Base-by-base conservation (phyloP, 1,140 invertebrate species). In the Drosophila littoralis region DNA sequence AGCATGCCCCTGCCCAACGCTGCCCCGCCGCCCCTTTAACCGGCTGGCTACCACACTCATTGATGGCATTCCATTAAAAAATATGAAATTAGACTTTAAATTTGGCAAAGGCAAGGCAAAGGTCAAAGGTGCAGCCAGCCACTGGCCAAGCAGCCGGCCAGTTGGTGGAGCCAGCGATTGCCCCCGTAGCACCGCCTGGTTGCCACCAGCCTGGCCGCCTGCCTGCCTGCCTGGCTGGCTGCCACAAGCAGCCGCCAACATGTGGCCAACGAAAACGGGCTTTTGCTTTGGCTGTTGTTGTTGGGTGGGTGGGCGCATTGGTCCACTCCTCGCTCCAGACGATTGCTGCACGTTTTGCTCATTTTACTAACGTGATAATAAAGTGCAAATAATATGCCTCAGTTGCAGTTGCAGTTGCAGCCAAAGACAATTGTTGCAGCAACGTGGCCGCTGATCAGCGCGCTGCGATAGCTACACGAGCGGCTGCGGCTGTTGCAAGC, bases 331-430 rank as follows among this genome's bases (percentile, higher is more conserved):
- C 63, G 28, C 38, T 75, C 38, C 72, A 35, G 58, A 46, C 51
- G 74, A 71, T 76, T 74, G 69, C 75, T 88, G 83, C 86, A 86
- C 86, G 81, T 90, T 91, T 91, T 79, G 74, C 84, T 91, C 79
- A 91, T 91, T 91, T 82, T 72, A 74, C 86, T 91, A 91, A 91
- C 90, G 90, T 91, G 90, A 91, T 91, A 91, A 91, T 91, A 91
- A 91, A 91, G 90, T 91, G 90, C 90, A 91, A 91, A 91, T 91
- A 91, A 91, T 91, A 91, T 82, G 82, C 71, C 84, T 82, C 57
- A 81, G 69, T 69, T 55, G 51, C 52, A 54, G 69, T 74, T 83
- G 80, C 82, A 78, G 79, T 75, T 61, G 73, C 70, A 68, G 45
- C 46, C 60, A 66, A 54, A 74, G 75, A 79, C 82, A 85, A 86